phyloP scores from a whole-genome alignment of 2,888 invertebrate genomes.

The Oithona nana region DNA sequence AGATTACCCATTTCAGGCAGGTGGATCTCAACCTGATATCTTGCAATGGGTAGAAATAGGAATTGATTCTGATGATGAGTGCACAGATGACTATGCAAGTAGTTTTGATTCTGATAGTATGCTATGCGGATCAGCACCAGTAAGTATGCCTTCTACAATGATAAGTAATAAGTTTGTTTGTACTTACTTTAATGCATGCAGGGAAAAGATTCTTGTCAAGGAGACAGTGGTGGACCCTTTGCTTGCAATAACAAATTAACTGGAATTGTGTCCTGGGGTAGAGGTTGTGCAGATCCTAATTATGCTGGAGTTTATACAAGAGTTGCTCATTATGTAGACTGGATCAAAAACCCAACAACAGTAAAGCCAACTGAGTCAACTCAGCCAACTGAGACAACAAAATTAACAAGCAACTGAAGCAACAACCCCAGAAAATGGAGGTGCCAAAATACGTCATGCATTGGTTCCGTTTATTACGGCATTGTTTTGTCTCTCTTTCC shows the following conservation, averaged over 20 bases:
- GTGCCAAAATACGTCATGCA: no score
- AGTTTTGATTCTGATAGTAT: not conserved
- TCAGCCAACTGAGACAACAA: no score
- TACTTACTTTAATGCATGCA: not conserved
- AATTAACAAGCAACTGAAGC: no score
- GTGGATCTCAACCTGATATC: not conserved
- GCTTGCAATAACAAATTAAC: not conserved
- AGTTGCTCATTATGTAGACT: not conserved
- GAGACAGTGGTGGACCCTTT: not conserved
- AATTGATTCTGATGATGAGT: not conserved
- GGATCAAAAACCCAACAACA: no score
- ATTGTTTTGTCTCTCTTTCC: no score
- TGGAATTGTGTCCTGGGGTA: not conserved
- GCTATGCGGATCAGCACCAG: not conserved
- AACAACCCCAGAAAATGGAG: no score
- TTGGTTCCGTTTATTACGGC: no score
- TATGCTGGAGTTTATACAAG: not conserved
- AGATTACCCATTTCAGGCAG: not conserved
- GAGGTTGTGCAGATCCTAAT: not conserved
- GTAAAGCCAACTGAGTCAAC: no score
- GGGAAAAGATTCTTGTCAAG: not conserved
- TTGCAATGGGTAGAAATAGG: not conserved
- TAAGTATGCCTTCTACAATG: no score
- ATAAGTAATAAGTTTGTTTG: not conserved
- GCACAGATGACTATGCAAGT: not conserved